Base-by-base conservation (phyloP, 2,113 vertebrate species). In the Macrotus californicus region DNA sequence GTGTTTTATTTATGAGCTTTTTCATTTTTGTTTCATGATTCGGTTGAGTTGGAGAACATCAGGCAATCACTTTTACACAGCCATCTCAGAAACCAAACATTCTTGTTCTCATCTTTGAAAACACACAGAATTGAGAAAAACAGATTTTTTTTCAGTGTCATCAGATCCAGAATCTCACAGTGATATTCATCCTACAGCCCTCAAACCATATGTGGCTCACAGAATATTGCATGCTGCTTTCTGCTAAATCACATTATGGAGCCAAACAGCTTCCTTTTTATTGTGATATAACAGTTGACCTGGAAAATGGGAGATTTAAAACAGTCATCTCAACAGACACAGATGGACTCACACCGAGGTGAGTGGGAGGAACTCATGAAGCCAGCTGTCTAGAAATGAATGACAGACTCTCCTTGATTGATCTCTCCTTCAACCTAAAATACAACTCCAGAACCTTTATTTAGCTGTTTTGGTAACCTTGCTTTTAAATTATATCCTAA, bases 291-390 rank as follows among this genome's bases (percentile, higher is more conserved):
- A 50, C 69, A 87, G 24, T 46, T 87, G 88, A 18, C 59, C 87
- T 82, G 7, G 16, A 85, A 97, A 96, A 96, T 2, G 11, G 31
- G 24, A 95, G 26, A 95, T 95, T 96, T 96, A 94, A 96, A 97
- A 80, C 6, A 90, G 82, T 34, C 67, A 87, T 89, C 72, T 43
- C 86, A 91, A 91, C 64, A 97, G 76, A 92, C 77, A 93, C 90
- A 96, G 94, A 96, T 91, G 92, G 94, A 92, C 39, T 90, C 61
- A 91, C 29, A 89, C 91, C 4, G 36, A 91, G 72, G 87, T 31
- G 22, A 93, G 56, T 64, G 92, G 96, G 96, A 70, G 43, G 67
- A 75, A 90, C 81, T 66, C 92, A 3, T 52, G 70, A 93, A 95
- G 56, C 52, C 91, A 96, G 87, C 94, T 34, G 48, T 95, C 36